Evolutionary conservation across 2,113 vertebrate species (phyloP), one percentile per base, ranked within the genome.

Genomic region (Talpa occidentalis): DNA sequence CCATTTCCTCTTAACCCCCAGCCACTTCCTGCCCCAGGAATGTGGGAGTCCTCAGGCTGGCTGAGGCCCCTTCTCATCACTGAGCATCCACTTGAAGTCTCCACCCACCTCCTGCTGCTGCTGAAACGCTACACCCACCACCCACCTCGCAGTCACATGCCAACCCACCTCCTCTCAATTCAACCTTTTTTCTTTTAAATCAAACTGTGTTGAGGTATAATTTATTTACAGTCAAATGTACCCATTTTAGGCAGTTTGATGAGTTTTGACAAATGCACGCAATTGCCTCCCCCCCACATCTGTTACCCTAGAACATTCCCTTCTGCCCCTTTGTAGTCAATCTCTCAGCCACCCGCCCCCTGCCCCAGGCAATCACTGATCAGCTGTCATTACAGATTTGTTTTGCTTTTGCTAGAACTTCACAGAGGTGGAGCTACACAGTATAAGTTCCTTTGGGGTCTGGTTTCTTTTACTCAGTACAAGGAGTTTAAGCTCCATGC

Each of bases 361-460:
- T 14, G 17, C 7, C 73, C 60, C 4, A 0, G 14, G 4, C 7
- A 42, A 4, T 74, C 37, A 32, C 42, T 24, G 52, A 19, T n/a
- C 44, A 60, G 59, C 52, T 52, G 37, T 54, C 32, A 17, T 44
- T 64, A 9, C 37, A 28, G 89, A 7, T 19, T 28, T 17, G 44
- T 35, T 54, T 91, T 32, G 77, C 3, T 83, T 94, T 49, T 40
- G 82, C 83, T 49, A 56, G 90, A 80, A 52, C 35, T 69, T 59
- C 56, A 12, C 1, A 6, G 40, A 83, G 42, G 37, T 66, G 37
- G 35, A 64, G 30, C 54, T 0, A 2, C 24, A 49, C 30, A 17
- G 10, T 9, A 10, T 4, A 12, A 35, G 79, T n/a, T 52, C 54
- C 17, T 49, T 64, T 32, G 1, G 54, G 12, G n/a, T 37, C 72